Evolutionary conservation across 2,888 invertebrate species (phyloP).

Genomic region (Tinea pellionella): DNA sequence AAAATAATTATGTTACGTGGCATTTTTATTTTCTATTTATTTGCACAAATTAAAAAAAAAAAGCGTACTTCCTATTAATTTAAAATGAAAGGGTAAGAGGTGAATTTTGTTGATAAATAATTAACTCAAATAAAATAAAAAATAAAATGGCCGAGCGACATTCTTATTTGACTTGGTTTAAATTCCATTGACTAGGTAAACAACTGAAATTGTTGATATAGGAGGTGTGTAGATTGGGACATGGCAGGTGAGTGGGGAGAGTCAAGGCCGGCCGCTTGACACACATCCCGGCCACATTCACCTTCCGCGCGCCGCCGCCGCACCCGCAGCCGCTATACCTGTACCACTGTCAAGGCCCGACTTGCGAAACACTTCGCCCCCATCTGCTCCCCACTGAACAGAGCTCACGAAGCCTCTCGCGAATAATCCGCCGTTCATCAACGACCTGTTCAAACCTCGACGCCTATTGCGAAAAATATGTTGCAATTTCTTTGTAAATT

Average conservation of each 20-base stretch:
- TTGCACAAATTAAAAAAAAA: too few relatives aligned
- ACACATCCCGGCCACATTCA: slow-evolving; percentile 60
- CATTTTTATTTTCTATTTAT: too few relatives aligned
- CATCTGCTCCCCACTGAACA: neutral
- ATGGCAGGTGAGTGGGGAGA: slow-evolving; percentile 30
- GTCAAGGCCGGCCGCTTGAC: slow-evolving; percentile 59
- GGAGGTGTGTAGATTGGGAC: slow-evolving; percentile 5
- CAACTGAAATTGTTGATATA: slow-evolving; percentile 2
- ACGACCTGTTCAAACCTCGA: slow-evolving; percentile 15
- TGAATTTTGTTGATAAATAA: neutral
- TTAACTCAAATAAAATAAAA: too few relatives aligned
- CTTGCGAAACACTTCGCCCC: slow-evolving; percentile 40
- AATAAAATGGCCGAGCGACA: neutral
- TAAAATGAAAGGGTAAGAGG: too few relatives aligned
- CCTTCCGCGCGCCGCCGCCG: slow-evolving; percentile 54
- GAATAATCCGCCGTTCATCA: slow-evolving; percentile 20
- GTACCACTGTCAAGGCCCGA: slow-evolving; percentile 61
- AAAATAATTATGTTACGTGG: too few relatives aligned
- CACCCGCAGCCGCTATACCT: slow-evolving; percentile 5
- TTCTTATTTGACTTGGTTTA: slow-evolving; percentile 3
- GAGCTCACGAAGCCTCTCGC: neutral
- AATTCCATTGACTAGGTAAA: slow-evolving; percentile 7
- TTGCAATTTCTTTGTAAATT: neutral
- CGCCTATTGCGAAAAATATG: slow-evolving; percentile 2
- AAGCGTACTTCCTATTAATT: too few relatives aligned